Evolutionary conservation across 2,113 vertebrate genomes (phyloP).

Genomic region (Gambusia affinis): DNA sequence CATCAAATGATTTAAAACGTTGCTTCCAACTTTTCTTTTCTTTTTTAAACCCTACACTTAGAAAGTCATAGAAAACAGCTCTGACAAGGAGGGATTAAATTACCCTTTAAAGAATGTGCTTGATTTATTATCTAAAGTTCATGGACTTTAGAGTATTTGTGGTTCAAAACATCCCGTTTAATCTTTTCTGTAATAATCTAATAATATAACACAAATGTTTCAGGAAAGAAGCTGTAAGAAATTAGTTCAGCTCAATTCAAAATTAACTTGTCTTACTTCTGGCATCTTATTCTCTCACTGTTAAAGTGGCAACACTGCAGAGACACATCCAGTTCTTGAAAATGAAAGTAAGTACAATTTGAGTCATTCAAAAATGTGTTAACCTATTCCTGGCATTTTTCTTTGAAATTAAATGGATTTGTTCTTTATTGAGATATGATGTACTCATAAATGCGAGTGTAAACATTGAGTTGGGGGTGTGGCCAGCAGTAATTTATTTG

Average conservation of each 20-base stretch:
- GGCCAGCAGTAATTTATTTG: no score
- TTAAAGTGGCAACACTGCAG: background rate
- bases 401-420: background rate
- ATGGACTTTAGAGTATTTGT: background rate
- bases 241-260: background rate
- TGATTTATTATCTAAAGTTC: background rate
- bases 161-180: background rate
- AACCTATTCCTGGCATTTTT: background rate
- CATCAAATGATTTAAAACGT: no score
- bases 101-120: no score
- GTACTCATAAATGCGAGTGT: no score
- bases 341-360: background rate
- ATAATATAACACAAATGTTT: background rate
- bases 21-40: background rate
- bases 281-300: background rate
- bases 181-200: background rate
- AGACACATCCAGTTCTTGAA: background rate
- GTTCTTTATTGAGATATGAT: background rate
- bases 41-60: background rate
- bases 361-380: background rate
- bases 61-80: no score
- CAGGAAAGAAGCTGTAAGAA: background rate
- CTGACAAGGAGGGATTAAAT: no score
- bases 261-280: background rate
- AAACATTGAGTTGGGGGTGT: no score